Conservation (phyloP, 2,888 invertebrate genomes). For the Ophion slaviceki region DNA sequence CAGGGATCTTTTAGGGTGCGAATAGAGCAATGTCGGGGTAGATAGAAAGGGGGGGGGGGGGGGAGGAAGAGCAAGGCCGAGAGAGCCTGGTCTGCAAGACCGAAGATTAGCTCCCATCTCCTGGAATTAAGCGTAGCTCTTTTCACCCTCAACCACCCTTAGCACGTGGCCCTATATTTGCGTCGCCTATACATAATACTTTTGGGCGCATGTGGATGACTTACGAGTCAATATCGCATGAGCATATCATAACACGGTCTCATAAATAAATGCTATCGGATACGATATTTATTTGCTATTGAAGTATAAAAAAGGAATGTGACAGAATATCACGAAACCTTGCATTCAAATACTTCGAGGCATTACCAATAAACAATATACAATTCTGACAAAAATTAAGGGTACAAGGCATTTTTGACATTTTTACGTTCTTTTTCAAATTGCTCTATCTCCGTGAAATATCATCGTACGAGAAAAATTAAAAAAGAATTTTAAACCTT, state of each 20-base stretch:
- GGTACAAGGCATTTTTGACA: too few relatives aligned
- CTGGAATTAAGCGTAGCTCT: constrained; percentile 58
- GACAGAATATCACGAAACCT: too few relatives aligned
- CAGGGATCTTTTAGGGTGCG: constrained; percentile 25
- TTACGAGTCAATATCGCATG: constrained; percentile 26
- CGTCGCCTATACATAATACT: constrained; percentile 10
- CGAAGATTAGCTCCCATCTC: constrained; percentile 60
- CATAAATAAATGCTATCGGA: not conserved
- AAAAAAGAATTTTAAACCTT: too few relatives aligned
- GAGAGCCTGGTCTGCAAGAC: constrained; percentile 42
- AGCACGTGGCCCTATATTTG: constrained; percentile 55
- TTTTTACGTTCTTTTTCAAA: too few relatives aligned
- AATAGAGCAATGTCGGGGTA: not conserved
- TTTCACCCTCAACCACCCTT: constrained; percentile 56
- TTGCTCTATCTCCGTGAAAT: too few relatives aligned
- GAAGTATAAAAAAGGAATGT: too few relatives aligned
- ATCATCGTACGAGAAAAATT: too few relatives aligned
- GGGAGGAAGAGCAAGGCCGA: not conserved
- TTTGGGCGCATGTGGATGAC: constrained; percentile 5
- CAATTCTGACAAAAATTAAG: too few relatives aligned
- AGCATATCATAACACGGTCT: constrained; percentile 27
- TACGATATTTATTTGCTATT: not conserved
- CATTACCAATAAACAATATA: too few relatives aligned
- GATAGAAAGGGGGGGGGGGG: constrained; percentile 7
- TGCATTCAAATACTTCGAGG: too few relatives aligned